phyloP scores from a whole-genome alignment of 2,888 invertebrate species.

The Sarcophaga subvicina region DNA sequence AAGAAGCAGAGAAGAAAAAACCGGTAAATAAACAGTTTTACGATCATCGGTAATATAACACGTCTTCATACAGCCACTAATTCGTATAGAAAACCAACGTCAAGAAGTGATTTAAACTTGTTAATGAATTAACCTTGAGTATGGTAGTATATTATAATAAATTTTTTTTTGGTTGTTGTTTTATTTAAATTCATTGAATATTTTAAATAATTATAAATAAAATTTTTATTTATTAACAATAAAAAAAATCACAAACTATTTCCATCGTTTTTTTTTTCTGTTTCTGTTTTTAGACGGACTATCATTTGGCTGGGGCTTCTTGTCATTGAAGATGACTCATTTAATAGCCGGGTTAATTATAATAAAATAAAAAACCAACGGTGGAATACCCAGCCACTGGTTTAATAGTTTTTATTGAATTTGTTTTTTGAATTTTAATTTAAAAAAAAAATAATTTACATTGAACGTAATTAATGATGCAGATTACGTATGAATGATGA shows the following conservation, averaged over 20 bases:
- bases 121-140: not conserved
- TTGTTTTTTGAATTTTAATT: not conserved
- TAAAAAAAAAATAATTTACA: slow-evolving; percentile 9
- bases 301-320: no score
- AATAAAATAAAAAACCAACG: not conserved
- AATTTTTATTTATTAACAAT: no score
- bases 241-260: no score
- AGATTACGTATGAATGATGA: slow-evolving; percentile 15
- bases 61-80: not conserved
- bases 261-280: no score
- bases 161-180: no score
- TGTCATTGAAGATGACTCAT: not conserved
- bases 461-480: slow-evolving; percentile 33
- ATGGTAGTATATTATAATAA: not conserved
- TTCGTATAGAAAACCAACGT: not conserved
- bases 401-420: slow-evolving; percentile 8
- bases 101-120: not conserved
- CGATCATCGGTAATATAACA: not conserved
- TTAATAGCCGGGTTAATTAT: not conserved
- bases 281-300: no score
- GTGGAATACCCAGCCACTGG: slow-evolving; percentile 17
- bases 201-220: no score
- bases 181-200: no score
- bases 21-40: not conserved
- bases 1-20: not conserved